Evolutionary conservation across 2,888 invertebrate genomes (phyloP).

Genomic region (Toxonevra muliebris): DNA sequence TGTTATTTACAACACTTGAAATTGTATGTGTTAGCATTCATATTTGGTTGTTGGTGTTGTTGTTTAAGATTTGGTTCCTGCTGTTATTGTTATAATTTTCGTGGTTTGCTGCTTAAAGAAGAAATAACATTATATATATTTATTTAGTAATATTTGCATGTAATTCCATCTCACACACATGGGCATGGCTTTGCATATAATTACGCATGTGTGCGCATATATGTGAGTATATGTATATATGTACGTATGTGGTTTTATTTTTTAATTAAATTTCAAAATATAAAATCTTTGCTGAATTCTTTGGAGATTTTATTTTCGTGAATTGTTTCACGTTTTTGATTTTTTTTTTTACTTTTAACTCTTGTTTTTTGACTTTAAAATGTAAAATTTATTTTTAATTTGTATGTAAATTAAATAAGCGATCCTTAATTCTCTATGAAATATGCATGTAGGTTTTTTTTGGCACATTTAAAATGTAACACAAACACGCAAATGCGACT

Average conservation of each 20-base stretch:
- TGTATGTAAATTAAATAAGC: constrained; percentile 15
- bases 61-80: background rate
- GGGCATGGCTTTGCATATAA: background rate
- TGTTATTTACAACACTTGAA: too few relatives aligned
- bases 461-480: too few relatives aligned
- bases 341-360: background rate
- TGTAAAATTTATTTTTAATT: constrained; percentile 19
- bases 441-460: too few relatives aligned
- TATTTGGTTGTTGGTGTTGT: too few relatives aligned
- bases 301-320: background rate
- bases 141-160: background rate
- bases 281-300: constrained; percentile 11
- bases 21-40: too few relatives aligned
- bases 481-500: too few relatives aligned
- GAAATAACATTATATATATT: background rate
- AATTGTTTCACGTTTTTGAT: background rate
- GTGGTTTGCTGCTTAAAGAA: background rate
- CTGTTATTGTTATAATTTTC: background rate
- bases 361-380: constrained; percentile 8
- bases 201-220: background rate
- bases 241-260: background rate
- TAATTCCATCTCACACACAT: background rate
- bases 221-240: background rate
- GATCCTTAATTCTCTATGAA: constrained; percentile 5
- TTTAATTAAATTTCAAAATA: constrained; percentile 27